Conservation (phyloP, 2,888 invertebrate species). For the Tholera decimalis region DNA sequence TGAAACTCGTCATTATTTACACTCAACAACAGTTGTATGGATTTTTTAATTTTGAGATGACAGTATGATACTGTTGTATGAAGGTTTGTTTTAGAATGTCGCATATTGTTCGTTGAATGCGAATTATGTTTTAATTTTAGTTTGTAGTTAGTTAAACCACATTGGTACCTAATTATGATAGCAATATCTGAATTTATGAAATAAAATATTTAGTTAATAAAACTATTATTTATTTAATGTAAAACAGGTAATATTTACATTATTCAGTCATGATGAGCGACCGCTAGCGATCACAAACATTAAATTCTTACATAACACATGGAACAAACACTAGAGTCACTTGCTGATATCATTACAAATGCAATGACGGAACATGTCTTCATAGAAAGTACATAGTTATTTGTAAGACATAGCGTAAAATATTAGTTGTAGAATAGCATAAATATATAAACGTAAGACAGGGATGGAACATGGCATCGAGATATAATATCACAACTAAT, state of each 20-base stretch:
- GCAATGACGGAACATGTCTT: constrained; percentile 52
- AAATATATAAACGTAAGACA: constrained; percentile 54
- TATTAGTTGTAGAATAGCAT: constrained; percentile 63
- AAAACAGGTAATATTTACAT: constrained; percentile 88
- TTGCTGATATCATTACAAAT: constrained; percentile 58
- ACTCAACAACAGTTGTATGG: neutral
- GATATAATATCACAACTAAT: constrained; percentile 81
- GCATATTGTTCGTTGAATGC: constrained; percentile 36
- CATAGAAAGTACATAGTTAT: constrained; percentile 47
- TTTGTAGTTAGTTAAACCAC: constrained; percentile 37
- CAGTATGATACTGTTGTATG: constrained; percentile 26
- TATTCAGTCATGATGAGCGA: constrained; percentile 87
- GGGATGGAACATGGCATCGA: constrained; percentile 83
- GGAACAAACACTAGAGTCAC: constrained; percentile 60
- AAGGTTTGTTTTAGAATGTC: constrained; percentile 9
- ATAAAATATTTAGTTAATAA: constrained; percentile 70
- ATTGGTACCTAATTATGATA: constrained; percentile 50
- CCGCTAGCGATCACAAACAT: constrained; percentile 72
- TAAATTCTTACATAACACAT: constrained; percentile 65
- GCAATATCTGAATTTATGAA: constrained; percentile 9
- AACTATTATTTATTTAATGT: constrained; percentile 85
- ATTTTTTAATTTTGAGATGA: constrained; percentile 21
- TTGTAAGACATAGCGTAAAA: constrained; percentile 52
- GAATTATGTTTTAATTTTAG: constrained; percentile 38
- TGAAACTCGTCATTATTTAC: constrained; percentile 14